phyloP scores from a whole-genome alignment of 2,113 vertebrate genomes.

The Gambusia holbrooki region DNA sequence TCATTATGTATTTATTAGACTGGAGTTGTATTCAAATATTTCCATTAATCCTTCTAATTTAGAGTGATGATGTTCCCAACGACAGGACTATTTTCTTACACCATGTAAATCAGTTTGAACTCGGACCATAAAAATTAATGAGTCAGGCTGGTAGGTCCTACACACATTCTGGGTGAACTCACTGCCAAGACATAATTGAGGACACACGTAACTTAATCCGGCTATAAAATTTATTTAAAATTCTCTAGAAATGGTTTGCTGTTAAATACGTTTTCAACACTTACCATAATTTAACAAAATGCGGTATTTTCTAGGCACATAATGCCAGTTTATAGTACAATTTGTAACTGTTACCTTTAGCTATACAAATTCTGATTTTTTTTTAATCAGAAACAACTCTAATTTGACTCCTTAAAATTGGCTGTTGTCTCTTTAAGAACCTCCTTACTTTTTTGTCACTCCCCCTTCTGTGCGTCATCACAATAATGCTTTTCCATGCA shows the following conservation, averaged over 20 bases:
- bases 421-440: no score
- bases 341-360: no score
- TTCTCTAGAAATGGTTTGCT: background rate
- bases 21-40: background rate
- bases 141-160: constrained; percentile 10
- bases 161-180: background rate
- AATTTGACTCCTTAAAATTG: no score
- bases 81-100: background rate
- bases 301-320: no score
- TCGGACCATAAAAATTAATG: constrained; percentile 5
- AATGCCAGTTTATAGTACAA: no score
- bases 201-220: background rate
- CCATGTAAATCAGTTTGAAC: constrained; percentile 1
- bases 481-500: no score
- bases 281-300: background rate
- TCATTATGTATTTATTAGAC: background rate
- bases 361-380: no score
- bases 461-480: no score
- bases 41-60: background rate
- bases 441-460: no score
- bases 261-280: background rate
- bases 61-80: background rate
- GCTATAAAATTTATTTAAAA: background rate
- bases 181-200: constrained; percentile 7
- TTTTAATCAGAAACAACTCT: no score